A percentile compares a stretch with the other conserved stretches of the same genome.
phyloP scores from a whole-genome alignment of 2,113 vertebrate genomes.

The Phainopepla nitens region DNA sequence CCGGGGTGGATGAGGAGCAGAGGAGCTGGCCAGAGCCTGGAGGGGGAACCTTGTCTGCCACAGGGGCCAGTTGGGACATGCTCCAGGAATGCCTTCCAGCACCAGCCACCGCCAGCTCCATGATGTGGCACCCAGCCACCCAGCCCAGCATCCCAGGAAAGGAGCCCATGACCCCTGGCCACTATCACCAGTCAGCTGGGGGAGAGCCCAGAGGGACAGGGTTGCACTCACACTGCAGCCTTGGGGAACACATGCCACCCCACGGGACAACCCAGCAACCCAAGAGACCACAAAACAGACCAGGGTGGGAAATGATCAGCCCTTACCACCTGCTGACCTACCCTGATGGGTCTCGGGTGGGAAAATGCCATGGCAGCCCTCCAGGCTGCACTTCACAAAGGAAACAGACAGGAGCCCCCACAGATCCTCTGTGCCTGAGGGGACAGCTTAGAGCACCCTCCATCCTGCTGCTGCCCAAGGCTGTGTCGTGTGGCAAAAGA shows the following conservation, averaged over 20 bases:
- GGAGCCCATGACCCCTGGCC: background rate
- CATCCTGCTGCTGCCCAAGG: background rate
- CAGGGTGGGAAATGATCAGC: background rate
- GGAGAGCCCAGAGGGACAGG: background rate
- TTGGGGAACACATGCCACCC: fast-evolving
- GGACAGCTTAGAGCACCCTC: background rate
- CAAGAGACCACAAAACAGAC: background rate
- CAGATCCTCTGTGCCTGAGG: background rate
- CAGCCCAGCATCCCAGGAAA: background rate
- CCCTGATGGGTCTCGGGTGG: background rate
- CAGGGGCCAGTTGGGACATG: background rate
- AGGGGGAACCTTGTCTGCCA: background rate
- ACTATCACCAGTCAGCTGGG: fast-evolving
- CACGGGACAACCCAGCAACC: fast-evolving
- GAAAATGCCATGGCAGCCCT: background rate
- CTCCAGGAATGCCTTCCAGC: conserved; percentile 41
- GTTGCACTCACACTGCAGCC: fast-evolving
- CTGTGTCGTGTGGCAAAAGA: background rate
- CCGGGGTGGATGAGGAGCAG: fast-evolving
- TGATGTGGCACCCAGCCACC: background rate
- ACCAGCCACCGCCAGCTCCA: background rate
- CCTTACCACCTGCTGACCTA: background rate
- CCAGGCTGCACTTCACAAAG: background rate
- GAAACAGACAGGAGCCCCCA: background rate
- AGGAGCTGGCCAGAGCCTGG: background rate